These are phyloP conservation scores for Brachyistius frenatus DNA, from an alignment of 2,113 vertebrate species.

Conservation along the genomic window DNA sequence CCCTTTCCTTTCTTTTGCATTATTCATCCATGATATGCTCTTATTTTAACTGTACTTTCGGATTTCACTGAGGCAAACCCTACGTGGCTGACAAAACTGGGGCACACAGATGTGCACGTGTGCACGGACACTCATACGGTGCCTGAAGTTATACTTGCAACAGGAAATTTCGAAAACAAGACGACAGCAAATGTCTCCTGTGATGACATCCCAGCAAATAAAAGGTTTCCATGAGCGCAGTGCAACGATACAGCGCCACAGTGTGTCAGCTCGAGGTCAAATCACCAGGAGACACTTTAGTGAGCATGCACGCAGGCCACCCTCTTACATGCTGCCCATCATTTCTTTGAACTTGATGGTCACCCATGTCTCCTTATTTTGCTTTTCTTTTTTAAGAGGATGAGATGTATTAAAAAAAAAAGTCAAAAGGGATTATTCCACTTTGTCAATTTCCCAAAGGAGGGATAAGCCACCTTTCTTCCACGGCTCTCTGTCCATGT, in stretches of 20 bases:
- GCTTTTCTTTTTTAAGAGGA: background rate
- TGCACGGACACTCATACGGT: constrained; percentile 16
- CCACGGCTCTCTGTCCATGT: background rate
- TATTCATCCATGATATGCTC: background rate
- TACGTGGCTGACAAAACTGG: constrained; percentile 32
- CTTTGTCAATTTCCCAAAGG: constrained; percentile 20
- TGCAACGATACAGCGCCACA: constrained; percentile 55
- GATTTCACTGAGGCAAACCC: constrained; percentile 20
- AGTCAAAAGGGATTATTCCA: constrained; percentile 6
- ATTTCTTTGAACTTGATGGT: background rate
- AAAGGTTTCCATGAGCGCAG: constrained; percentile 31
- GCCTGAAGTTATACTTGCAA: constrained; percentile 65
- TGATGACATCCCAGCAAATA: constrained; percentile 49
- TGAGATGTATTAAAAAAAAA: constrained; percentile 10
- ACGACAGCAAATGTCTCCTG: constrained; percentile 47
- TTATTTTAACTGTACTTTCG: constrained; percentile 5
- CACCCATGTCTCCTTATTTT: background rate
- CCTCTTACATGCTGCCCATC: background rate
- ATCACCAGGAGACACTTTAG: constrained; percentile 11
- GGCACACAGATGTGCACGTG: constrained; percentile 36
- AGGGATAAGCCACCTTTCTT: constrained; percentile 14
- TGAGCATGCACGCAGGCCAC: constrained; percentile 6
- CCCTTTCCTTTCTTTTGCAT: background rate
- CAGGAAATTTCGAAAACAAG: constrained; percentile 40
- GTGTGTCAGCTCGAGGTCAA: constrained; percentile 50